phyloP scores from a whole-genome alignment of 1,140 invertebrate genomes.

The Dendrolimus kikuchii region DNA sequence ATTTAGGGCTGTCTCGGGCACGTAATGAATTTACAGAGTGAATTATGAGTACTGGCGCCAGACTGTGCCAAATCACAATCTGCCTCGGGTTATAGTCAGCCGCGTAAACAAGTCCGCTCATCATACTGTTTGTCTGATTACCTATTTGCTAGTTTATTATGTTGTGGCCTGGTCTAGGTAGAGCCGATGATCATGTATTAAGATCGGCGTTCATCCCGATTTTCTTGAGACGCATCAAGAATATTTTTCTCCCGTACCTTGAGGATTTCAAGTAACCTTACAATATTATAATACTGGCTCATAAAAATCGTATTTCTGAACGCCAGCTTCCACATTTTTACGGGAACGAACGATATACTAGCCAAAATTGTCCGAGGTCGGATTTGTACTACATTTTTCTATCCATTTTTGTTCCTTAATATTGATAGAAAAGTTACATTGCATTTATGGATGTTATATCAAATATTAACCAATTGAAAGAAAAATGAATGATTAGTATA shows the following conservation, averaged over 20 bases:
- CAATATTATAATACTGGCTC: too few species aligned
- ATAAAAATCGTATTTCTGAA: too few species aligned
- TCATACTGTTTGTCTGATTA: slow-evolving; percentile 38
- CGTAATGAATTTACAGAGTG: slow-evolving; percentile 61
- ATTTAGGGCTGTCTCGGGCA: slow-evolving; percentile 61
- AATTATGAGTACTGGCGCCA: slow-evolving; percentile 54
- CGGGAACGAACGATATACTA: too few species aligned
- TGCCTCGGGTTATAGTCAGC: slow-evolving; percentile 33
- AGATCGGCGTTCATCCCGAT: background rate
- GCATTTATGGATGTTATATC: too few species aligned
- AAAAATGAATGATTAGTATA: too few species aligned
- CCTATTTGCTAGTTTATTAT: slow-evolving; percentile 31
- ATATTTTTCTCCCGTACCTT: background rate
- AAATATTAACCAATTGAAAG: too few species aligned
- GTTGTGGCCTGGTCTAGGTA: slow-evolving; percentile 16
- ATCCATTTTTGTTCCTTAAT: too few species aligned
- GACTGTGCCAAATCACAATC: slow-evolving; percentile 54
- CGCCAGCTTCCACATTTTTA: too few species aligned
- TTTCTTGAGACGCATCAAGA: background rate
- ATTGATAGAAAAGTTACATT: too few species aligned
- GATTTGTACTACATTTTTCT: too few species aligned
- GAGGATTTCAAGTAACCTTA: too few species aligned
- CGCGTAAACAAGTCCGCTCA: slow-evolving; percentile 43
- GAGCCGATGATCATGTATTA: background rate
- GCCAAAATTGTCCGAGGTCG: too few species aligned